Conservation (phyloP, 1,140 invertebrate species). For the Drosophila parabipectinata region DNA sequence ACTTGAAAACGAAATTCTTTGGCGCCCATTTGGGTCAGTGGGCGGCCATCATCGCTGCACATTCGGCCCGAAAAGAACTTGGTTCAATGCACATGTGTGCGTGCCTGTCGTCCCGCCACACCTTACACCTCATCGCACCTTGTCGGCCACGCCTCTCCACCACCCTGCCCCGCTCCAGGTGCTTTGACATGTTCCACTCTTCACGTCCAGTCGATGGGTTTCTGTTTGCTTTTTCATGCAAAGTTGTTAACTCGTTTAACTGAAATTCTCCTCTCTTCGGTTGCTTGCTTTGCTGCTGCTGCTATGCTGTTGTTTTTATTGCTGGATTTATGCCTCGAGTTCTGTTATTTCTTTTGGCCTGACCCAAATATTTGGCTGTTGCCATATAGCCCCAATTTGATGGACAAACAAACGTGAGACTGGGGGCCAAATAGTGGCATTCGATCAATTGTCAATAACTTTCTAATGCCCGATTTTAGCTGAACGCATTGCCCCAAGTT, state of each 20-base stretch:
- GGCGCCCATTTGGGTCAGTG: slow-evolving; percentile 69
- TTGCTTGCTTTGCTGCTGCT: slow-evolving; percentile 6
- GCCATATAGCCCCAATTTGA: slow-evolving; percentile 58
- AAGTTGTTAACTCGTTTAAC: slow-evolving; percentile 79
- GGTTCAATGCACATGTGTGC: slow-evolving; percentile 60
- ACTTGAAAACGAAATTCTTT: slow-evolving; percentile 68
- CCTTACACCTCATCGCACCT: slow-evolving; percentile 41
- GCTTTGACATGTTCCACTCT: slow-evolving; percentile 54
- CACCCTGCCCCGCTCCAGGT: slow-evolving; percentile 2
- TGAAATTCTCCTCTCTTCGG: slow-evolving; percentile 38
- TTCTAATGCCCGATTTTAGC: slow-evolving; percentile 37
- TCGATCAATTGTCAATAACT: slow-evolving; percentile 54
- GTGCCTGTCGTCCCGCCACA: slow-evolving; percentile 18
- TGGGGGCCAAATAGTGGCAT: slow-evolving; percentile 36
- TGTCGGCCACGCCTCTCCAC: neutral
- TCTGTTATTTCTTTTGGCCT: slow-evolving; percentile 74
- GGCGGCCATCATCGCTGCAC: slow-evolving; percentile 59
- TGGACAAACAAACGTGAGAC: slow-evolving; percentile 50
- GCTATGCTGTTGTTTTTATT: slow-evolving; percentile 10
- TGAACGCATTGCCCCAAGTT: slow-evolving; percentile 14
- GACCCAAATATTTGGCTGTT: slow-evolving; percentile 68
- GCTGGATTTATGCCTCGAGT: slow-evolving; percentile 58
- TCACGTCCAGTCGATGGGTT: slow-evolving; percentile 55
- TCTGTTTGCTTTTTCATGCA: slow-evolving; percentile 78
- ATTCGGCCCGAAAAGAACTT: slow-evolving; percentile 43